These are phyloP conservation scores for Barnardius zonarius DNA, from an alignment of 2,113 vertebrate genomes.

Conservation along the genomic window DNA sequence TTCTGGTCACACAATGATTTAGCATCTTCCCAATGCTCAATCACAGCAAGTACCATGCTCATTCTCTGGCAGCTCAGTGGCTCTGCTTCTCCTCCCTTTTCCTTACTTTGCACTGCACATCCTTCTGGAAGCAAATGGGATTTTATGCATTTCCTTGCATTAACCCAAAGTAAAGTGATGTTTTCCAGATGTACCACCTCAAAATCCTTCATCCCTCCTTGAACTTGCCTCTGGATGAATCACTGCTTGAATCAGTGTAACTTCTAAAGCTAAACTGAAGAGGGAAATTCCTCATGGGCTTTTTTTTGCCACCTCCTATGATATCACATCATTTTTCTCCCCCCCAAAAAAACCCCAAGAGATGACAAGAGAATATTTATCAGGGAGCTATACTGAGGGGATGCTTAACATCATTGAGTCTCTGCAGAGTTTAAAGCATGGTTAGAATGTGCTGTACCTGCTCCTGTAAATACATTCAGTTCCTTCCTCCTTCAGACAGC, in stretches of 20 bases:
- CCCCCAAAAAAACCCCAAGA: not conserved
- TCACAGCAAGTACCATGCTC: not conserved
- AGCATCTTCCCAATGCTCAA: not conserved
- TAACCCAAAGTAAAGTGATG: not conserved
- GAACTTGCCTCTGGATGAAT: not conserved
- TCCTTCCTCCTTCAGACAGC: not conserved
- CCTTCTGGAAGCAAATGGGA: not conserved
- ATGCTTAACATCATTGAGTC: not conserved
- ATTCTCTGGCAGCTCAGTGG: not conserved
- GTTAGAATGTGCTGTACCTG: not conserved
- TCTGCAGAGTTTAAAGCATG: not conserved
- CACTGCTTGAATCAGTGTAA: not conserved
- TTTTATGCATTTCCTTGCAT: not conserved
- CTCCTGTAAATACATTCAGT: not conserved
- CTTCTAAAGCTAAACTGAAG: not conserved
- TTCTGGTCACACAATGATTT: not conserved
- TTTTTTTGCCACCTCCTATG: not conserved
- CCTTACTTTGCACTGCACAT: not conserved
- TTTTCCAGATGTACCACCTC: not conserved
- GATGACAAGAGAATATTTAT: not conserved
- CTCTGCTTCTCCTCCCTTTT: not conserved
- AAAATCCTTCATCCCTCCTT: not conserved
- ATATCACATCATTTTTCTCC: not conserved
- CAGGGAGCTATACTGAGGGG: accelerated
- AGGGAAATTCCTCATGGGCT: not conserved